Conservation (phyloP, 2,113 vertebrate species). For the Hemichromis elongatus region DNA sequence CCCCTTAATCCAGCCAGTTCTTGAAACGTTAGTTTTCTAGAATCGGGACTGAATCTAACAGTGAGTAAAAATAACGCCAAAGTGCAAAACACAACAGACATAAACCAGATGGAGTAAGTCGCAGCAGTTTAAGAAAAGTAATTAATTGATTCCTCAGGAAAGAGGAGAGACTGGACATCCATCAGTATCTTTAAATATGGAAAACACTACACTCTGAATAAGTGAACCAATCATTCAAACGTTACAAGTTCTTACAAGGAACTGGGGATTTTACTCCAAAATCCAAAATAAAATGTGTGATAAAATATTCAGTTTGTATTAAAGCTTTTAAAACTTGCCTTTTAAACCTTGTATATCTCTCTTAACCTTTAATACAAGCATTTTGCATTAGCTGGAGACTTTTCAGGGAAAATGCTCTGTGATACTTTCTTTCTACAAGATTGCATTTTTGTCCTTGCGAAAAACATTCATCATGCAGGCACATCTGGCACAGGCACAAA, state of each 20-base stretch:
- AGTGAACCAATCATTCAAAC: not conserved
- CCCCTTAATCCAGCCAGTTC: not conserved
- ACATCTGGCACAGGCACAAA: not conserved
- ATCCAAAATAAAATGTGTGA: not conserved
- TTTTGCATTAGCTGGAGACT: not conserved
- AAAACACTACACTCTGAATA: not conserved
- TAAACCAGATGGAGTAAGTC: not conserved
- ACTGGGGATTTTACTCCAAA: not conserved
- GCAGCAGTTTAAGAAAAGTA: not conserved
- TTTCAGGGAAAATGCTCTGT: not conserved
- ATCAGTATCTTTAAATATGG: not conserved
- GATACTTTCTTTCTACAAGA: not conserved
- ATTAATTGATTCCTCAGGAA: not conserved
- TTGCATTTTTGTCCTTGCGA: not conserved
- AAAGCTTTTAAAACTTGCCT: not conserved
- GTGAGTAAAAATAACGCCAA: not conserved
- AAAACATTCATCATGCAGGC: not conserved
- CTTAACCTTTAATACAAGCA: not conserved
- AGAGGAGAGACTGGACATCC: not conserved
- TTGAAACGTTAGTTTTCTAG: not conserved
- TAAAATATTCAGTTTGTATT: not conserved
- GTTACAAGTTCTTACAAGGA: not conserved
- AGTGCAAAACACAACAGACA: not conserved
- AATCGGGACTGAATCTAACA: not conserved
- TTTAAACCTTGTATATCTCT: not conserved